phyloP scores from a whole-genome alignment of 2,888 invertebrate species.

The Ormyrus thymus region DNA sequence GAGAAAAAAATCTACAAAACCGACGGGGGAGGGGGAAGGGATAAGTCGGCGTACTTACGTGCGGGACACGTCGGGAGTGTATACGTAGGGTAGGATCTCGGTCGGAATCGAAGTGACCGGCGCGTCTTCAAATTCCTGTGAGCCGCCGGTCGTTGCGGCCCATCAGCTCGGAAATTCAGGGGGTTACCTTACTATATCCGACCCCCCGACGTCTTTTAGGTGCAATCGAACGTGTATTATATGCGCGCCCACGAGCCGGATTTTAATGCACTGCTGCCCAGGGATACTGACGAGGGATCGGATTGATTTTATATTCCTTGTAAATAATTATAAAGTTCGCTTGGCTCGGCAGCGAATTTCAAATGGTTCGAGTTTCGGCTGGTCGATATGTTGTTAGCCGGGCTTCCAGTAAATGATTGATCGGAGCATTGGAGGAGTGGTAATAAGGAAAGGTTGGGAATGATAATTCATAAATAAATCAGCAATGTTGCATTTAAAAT shows the following conservation, averaged over 20 bases:
- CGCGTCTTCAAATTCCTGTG: conserved; percentile 43
- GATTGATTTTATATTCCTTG: background rate
- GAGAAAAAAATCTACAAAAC: no score
- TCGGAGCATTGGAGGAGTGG: no score
- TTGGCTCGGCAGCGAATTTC: no score
- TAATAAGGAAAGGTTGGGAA: no score
- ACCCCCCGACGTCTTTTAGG: background rate
- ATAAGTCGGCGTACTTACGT: background rate
- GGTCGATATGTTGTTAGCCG: no score
- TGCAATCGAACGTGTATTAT: conserved; percentile 28
- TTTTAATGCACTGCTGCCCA: background rate
- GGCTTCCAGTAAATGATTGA: no score
- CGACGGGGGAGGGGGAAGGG: no score
- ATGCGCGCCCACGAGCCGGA: background rate
- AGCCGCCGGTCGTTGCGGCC: conserved; percentile 36
- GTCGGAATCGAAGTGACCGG: conserved; percentile 28
- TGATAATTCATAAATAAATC: no score
- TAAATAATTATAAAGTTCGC: no score
- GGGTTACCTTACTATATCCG: conserved; percentile 28
- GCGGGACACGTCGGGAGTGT: background rate
- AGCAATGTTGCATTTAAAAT: no score
- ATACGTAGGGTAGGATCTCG: background rate
- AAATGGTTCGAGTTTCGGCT: no score
- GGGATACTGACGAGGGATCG: background rate
- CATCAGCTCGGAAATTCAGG: conserved; percentile 49